Evolutionary conservation across 2,113 vertebrate genomes (phyloP).

Genomic region (Lutjanus erythropterus): DNA sequence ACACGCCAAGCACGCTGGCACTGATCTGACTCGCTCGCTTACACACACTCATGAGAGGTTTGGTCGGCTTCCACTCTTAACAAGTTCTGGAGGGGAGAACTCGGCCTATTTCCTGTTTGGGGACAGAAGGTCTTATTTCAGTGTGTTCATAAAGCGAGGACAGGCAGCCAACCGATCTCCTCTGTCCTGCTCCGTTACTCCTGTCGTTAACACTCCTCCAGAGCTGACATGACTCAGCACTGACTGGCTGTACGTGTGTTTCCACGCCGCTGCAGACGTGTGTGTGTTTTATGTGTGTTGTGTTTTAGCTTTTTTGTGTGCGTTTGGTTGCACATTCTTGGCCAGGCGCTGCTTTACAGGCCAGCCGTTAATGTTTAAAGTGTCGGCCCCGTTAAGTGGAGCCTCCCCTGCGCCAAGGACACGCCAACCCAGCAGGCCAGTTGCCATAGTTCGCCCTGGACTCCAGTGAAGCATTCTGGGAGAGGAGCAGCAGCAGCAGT

Average conservation of each 20-base stretch:
- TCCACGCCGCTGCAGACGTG: slow-evolving; percentile 2
- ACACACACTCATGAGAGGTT: slow-evolving; percentile 45
- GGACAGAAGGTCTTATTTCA: slow-evolving; percentile 67
- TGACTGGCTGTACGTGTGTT: slow-evolving; percentile 24
- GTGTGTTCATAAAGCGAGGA: slow-evolving; percentile 54
- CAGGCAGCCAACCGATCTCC: slow-evolving; percentile 45
- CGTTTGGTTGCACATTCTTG: slow-evolving; percentile 35
- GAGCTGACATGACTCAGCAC: slow-evolving; percentile 39
- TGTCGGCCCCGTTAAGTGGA: slow-evolving; percentile 63
- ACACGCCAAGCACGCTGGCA: slow-evolving; percentile 53
- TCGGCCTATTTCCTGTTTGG: slow-evolving; percentile 58
- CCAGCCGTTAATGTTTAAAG: slow-evolving; percentile 78
- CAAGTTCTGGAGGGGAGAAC: slow-evolving; percentile 46
- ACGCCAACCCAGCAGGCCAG: slow-evolving; percentile 47
- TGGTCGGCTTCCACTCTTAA: slow-evolving; percentile 38
- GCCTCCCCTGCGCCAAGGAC: slow-evolving; percentile 58
- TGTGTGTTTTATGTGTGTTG: slow-evolving; percentile 30
- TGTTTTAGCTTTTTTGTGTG: slow-evolving; percentile 19
- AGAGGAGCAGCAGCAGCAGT: slow-evolving; percentile 37
- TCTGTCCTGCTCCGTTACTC: slow-evolving; percentile 43
- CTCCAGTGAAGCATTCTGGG: slow-evolving; percentile 68
- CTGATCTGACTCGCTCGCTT: slow-evolving; percentile 17
- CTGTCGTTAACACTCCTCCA: slow-evolving; percentile 53
- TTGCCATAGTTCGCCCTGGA: slow-evolving; percentile 61
- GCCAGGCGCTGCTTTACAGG: slow-evolving; percentile 66